phyloP scores from a whole-genome alignment of 2,797 vertebrate genomes.

The Squalus acanthias region DNA sequence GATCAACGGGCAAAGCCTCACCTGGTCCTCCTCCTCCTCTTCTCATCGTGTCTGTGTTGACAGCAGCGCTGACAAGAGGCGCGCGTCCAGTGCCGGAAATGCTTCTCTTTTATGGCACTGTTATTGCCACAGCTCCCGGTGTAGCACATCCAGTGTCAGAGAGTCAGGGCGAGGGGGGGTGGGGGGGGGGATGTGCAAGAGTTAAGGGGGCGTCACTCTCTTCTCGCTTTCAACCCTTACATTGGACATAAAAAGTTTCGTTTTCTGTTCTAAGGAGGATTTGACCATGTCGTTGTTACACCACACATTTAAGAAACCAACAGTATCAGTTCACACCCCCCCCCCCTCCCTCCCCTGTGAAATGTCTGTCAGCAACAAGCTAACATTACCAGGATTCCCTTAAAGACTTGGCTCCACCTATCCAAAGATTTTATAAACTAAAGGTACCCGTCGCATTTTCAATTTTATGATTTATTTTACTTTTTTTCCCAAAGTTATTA shows the following conservation, averaged over 20 bases:
- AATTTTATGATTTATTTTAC: background rate
- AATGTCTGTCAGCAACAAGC: constrained; percentile 18
- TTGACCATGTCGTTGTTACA: background rate
- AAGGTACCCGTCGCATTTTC: background rate
- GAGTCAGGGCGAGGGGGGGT: background rate
- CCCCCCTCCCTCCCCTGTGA: background rate
- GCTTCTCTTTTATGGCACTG: background rate
- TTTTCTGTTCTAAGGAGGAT: background rate
- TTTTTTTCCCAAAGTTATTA: background rate
- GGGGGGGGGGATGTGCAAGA: background rate
- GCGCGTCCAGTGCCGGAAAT: constrained; percentile 11
- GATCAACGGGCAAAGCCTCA: background rate
- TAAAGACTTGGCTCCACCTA: background rate
- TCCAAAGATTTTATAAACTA: background rate
- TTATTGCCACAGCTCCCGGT: background rate
- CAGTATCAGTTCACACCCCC: background rate
- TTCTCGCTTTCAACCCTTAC: background rate
- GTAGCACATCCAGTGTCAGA: background rate
- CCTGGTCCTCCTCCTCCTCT: background rate
- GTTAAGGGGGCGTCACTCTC: background rate
- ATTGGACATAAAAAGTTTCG: background rate
- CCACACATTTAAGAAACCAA: background rate
- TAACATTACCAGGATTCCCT: background rate
- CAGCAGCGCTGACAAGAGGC: background rate
- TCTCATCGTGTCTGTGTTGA: background rate